phyloP scores from a whole-genome alignment of 2,888 invertebrate genomes.

The Rhagonycha lutea region DNA sequence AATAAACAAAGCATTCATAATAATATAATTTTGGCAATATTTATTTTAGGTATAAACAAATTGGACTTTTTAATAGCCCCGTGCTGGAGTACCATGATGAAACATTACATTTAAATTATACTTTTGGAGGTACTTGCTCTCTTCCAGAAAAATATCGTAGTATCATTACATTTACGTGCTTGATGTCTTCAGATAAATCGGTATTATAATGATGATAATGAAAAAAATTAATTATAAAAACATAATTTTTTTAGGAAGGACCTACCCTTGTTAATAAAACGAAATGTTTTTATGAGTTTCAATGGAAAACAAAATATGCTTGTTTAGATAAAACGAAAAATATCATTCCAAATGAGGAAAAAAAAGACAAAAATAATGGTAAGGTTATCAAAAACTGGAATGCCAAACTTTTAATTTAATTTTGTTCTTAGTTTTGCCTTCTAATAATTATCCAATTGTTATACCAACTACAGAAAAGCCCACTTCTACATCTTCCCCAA shows the following conservation, averaged over 20 bases:
- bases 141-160: neutral
- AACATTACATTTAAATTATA: neutral
- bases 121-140: neutral
- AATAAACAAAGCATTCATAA: neutral
- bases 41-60: neutral
- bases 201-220: neutral
- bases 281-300: slow-evolving; percentile 12
- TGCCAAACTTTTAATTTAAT: neutral
- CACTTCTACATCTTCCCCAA: neutral
- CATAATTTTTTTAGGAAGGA: slow-evolving; percentile 10
- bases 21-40: neutral
- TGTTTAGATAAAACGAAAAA: slow-evolving; percentile 1
- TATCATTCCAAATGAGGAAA: neutral
- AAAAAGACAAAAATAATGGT: neutral
- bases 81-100: neutral
- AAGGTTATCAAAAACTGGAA: neutral
- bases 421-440: neutral
- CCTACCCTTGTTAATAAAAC: slow-evolving; percentile 1
- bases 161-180: neutral
- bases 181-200: neutral
- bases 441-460: neutral
- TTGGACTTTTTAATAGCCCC: too few species aligned
- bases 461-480: neutral
- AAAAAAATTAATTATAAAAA: neutral
- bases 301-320: slow-evolving; percentile 14